A percentile compares a stretch with the other conserved stretches of the same genome.
Evolutionary conservation across 2,113 vertebrate species (phyloP).

Genomic region (Heloderma charlesbogerti): DNA sequence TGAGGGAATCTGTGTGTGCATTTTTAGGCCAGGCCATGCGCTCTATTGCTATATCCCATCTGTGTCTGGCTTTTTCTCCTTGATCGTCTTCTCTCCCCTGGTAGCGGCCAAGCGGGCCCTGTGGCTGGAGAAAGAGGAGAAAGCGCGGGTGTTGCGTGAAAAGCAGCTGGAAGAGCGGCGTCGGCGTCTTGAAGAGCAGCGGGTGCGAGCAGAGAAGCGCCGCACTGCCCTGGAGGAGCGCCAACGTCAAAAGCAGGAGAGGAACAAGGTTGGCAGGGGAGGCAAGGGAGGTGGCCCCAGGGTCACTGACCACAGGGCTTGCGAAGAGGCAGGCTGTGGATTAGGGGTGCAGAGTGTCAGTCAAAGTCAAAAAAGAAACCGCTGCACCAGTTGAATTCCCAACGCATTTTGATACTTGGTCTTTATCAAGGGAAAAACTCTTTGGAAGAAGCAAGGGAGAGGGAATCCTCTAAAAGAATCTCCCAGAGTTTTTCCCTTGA

Average conservation of each 20-base stretch:
- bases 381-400: too few relatives aligned
- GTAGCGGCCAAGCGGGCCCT: conserved; percentile 91
- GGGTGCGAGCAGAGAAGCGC: conserved; percentile 89
- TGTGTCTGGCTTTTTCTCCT: neutral
- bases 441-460: too few relatives aligned
- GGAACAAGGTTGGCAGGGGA: conserved; percentile 88
- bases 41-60: neutral
- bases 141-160: conserved; percentile 88
- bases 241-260: conserved; percentile 94
- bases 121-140: conserved; percentile 97
- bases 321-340: neutral
- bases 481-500: too few relatives aligned
- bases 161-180: conserved; percentile 93
- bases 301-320: neutral
- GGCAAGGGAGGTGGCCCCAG: accelerated
- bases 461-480: too few relatives aligned
- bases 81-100: neutral
- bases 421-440: too few relatives aligned
- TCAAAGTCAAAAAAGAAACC: too few relatives aligned
- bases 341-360: too few relatives aligned
- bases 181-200: conserved; percentile 89
- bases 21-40: too few relatives aligned
- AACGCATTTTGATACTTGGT: too few relatives aligned
- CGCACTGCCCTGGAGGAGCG: conserved; percentile 89
- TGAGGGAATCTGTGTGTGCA: neutral